A percentile compares a stretch with the other conserved stretches of the same genome.
phyloP scores from a whole-genome alignment of 2,888 invertebrate genomes.

The Ennomos erosarius region DNA sequence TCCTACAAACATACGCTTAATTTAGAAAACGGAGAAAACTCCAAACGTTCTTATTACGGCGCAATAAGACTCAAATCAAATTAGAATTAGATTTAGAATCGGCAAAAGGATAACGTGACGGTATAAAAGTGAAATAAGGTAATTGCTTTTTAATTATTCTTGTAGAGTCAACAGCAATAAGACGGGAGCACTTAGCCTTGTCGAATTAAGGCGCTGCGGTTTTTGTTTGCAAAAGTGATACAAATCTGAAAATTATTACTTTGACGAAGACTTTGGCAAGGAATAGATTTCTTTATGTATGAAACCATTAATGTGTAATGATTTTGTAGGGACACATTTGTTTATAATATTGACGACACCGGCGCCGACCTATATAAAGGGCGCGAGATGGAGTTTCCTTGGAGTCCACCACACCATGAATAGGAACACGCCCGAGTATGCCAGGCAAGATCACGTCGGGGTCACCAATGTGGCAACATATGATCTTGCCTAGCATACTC shows the following conservation, averaged over 20 bases:
- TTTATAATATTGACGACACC: too few relatives aligned
- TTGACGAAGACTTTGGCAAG: background rate
- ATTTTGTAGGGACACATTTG: too few relatives aligned
- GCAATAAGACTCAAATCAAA: conserved; percentile 19
- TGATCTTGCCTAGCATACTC: too few relatives aligned
- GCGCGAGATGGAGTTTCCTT: too few relatives aligned
- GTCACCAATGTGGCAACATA: too few relatives aligned
- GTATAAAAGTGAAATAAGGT: conserved; percentile 29
- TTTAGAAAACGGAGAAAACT: conserved; percentile 15
- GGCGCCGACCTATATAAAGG: too few relatives aligned
- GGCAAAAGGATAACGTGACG: conserved; percentile 12
- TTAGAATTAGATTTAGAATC: conserved; percentile 10
- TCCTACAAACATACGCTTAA: conserved; percentile 25
- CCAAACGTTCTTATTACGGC: conserved; percentile 16
- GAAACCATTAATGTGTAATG: too few relatives aligned
- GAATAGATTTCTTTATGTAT: too few relatives aligned
- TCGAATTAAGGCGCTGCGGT: conserved; percentile 18
- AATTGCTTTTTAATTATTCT: conserved; percentile 40
- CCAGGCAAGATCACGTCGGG: too few relatives aligned
- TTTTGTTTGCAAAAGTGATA: conserved; percentile 2
- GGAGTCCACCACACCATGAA: too few relatives aligned
- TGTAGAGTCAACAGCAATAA: conserved; percentile 26
- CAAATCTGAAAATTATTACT: background rate
- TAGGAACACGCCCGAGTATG: too few relatives aligned
- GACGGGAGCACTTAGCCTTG: conserved; percentile 15